phyloP scores from a whole-genome alignment of 2,888 invertebrate species.

The Aproaerema taeniolella region DNA sequence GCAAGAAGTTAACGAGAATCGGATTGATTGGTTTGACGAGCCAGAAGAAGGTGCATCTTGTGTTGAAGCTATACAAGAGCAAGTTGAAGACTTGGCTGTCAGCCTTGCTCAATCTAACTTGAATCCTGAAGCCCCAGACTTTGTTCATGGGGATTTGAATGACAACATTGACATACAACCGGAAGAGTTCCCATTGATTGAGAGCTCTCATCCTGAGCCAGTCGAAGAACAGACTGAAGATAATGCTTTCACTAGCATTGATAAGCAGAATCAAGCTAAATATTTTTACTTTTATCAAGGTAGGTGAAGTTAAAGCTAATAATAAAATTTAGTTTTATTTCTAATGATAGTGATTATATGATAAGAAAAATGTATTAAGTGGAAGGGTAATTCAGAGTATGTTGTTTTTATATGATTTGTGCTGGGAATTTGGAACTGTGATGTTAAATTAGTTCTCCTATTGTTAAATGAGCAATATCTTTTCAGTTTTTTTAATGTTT shows the following conservation, averaged over 20 bases:
- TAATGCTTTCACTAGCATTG: conserved; percentile 41
- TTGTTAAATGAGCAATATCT: too few relatives aligned
- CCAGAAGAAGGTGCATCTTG: conserved; percentile 56
- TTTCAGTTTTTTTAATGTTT: too few relatives aligned
- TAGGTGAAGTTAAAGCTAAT: too few relatives aligned
- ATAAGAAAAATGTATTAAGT: too few relatives aligned
- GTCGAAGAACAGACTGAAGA: conserved; percentile 19
- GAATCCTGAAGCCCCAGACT: conserved; percentile 55
- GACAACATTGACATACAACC: conserved; percentile 31
- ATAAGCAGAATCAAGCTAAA: conserved; percentile 70
- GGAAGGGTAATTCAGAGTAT: too few relatives aligned
- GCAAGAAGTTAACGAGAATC: conserved; percentile 45
- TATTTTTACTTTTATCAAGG: conserved; percentile 91
- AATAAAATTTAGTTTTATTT: too few relatives aligned
- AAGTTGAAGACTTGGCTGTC: conserved; percentile 39
- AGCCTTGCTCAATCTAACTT: conserved; percentile 38
- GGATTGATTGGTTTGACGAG: conserved; percentile 64
- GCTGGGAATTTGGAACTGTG: too few relatives aligned
- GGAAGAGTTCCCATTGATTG: conserved; percentile 46
- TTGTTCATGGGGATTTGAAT: conserved; percentile 35
- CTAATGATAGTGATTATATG: too few relatives aligned
- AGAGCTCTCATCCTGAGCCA: conserved; percentile 29
- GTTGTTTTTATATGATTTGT: too few relatives aligned
- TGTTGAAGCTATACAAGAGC: conserved; percentile 39
- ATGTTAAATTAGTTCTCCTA: too few relatives aligned